Evolutionary conservation across 2,797 vertebrate genomes (phyloP), one percentile per base, ranked within the genome.

Genomic region (Lagorchestes hirsutus): DNA sequence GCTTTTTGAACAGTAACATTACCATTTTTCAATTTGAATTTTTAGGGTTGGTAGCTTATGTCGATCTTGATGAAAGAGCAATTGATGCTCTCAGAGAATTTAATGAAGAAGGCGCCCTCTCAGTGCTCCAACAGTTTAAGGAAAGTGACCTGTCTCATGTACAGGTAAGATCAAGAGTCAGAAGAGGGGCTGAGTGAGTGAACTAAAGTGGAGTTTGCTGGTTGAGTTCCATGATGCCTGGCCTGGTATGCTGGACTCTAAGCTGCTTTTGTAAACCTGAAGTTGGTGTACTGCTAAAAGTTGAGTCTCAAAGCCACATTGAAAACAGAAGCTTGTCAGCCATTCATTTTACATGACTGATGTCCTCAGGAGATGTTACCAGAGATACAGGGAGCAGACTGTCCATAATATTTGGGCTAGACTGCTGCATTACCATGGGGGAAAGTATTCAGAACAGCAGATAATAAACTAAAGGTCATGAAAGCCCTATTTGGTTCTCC

Each of bases 111-210:
- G 99, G 99, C 95, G 99, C 99, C 9, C 99, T 99, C 82, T 99
- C 99, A 95, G 99, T 99, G 95, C 99, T 99, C 98, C 99, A 99
- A 97, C 99, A 99, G 97, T 99, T 99, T 98, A 99, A 99, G 98
- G 99, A 99, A 98, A 99, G 99, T 91, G 99, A 99, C 98, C 99
- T 99, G 98, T 99, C 99, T 97, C 99, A 99, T 97, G 99, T 99
- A 98, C 99, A 99, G 99, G 99, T 99, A 99, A 99, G 98, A 90
- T 97, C 97, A 94, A 98, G 98, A 97, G 97, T 98, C 97, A 98
- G 95, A 97, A 98, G 95, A 96, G 95, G 55, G 52, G 94, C 87
- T 97, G 96, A 98, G 93, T 93, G 94, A 54, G 55, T 92, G 54
- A 54, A 24, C 46, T 94, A 31, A 91, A 93, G 16, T 95, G 93